A percentile compares a stretch with the other conserved stretches of the same genome.
phyloP scores from a whole-genome alignment of 2,888 invertebrate species.

The Drosophila algonquin region DNA sequence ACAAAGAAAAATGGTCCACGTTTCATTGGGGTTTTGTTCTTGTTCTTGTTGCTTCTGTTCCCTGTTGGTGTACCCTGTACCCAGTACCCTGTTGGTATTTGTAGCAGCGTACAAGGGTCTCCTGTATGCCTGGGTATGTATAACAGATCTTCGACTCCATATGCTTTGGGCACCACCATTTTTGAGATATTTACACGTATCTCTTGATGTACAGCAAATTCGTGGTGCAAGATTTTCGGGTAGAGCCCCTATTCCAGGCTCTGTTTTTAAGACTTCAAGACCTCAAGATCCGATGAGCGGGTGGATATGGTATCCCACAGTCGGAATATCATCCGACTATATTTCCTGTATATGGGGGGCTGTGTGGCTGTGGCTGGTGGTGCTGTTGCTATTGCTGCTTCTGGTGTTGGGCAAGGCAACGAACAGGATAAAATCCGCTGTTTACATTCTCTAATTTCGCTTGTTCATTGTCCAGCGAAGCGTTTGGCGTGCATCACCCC shows the following conservation, averaged over 20 bases:
- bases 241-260: too few relatives aligned
- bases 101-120: background rate
- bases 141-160: too few relatives aligned
- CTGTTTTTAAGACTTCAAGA: too few relatives aligned
- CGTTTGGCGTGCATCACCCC: conserved; percentile 68
- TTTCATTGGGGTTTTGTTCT: conserved; percentile 51
- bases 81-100: conserved; percentile 5
- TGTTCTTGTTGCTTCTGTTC: conserved; percentile 11
- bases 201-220: too few relatives aligned
- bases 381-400: conserved; percentile 31
- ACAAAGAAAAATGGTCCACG: conserved; percentile 69
- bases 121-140: background rate
- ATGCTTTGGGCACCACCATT: too few relatives aligned
- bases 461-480: conserved; percentile 79
- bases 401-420: conserved; percentile 53
- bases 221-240: too few relatives aligned
- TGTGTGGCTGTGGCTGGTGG: conserved; percentile 17
- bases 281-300: too few relatives aligned
- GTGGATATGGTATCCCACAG: background rate
- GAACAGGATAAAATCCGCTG: conserved; percentile 79
- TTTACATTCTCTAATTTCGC: conserved; percentile 80
- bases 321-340: background rate
- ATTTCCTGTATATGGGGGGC: background rate
- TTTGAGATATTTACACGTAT: too few relatives aligned
- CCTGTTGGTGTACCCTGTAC: conserved; percentile 16